Evolutionary conservation across 2,113 vertebrate genomes (phyloP).

Genomic region (Panthera leo): DNA sequence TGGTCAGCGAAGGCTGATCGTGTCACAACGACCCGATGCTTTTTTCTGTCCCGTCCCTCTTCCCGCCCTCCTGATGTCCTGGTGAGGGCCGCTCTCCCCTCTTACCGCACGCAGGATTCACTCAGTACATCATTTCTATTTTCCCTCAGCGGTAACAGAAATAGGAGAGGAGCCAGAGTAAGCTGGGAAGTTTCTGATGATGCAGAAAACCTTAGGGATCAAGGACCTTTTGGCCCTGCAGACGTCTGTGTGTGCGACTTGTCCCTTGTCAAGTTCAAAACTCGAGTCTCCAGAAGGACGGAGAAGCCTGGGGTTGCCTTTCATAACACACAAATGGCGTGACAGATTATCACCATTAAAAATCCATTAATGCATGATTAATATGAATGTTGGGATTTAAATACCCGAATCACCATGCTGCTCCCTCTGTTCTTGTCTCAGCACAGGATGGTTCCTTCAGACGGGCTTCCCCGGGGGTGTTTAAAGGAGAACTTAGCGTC

Average conservation of each 20-base stretch:
- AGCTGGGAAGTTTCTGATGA: not conserved
- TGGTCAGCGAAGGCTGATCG: not conserved
- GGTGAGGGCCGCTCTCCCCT: rapidly evolving
- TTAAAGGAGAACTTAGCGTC: not conserved
- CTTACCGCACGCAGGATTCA: not conserved
- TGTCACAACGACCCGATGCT: not conserved
- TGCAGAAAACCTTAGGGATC: not conserved
- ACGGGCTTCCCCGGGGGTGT: no score
- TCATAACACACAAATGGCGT: not conserved
- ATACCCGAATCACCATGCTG: not conserved
- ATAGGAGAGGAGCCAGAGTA: not conserved
- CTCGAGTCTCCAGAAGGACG: not conserved
- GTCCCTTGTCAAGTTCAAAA: not conserved
- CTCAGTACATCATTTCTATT: not conserved
- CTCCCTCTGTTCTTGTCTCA: not conserved
- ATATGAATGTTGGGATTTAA: not conserved
- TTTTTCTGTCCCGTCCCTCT: not conserved
- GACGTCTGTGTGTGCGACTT: not conserved
- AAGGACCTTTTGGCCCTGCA: not conserved
- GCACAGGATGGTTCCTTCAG: not conserved
- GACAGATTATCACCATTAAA: slow-evolving; percentile 41
- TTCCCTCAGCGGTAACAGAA: not conserved
- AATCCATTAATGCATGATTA: slow-evolving; percentile 23
- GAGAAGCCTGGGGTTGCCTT: not conserved
- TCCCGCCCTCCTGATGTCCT: not conserved